Percentiles rank a stretch among this genome's conserved stretches.
These are phyloP conservation scores for Brachyrhaphis roseni DNA, from an alignment of 2,797 vertebrate species.

Conservation along the genomic window DNA sequence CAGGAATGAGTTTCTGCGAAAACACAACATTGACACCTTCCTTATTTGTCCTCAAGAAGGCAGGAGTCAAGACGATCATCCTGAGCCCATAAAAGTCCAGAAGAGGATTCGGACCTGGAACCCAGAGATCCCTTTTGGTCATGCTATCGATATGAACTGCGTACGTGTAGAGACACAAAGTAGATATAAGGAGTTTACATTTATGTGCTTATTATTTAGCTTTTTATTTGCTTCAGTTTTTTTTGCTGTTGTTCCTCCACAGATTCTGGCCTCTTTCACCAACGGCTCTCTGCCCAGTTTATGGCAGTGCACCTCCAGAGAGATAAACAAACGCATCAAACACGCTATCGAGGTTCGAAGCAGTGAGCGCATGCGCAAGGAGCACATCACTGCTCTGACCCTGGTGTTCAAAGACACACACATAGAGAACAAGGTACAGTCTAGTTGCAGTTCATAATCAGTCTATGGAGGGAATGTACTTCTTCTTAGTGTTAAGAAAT, in stretches of 20 bases:
- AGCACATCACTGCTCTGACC: slow-evolving; percentile 78
- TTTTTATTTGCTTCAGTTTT: neutral
- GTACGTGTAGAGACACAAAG: slow-evolving; percentile 79
- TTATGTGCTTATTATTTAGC: neutral
- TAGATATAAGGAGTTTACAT: neutral
- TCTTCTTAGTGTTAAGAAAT: neutral
- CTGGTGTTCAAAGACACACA: slow-evolving; percentile 81
- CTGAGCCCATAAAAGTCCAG: slow-evolving; percentile 74
- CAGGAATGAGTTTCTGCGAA: slow-evolving; percentile 92
- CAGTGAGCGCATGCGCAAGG: slow-evolving; percentile 79
- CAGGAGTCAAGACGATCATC: slow-evolving; percentile 67
- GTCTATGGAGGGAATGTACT: neutral
- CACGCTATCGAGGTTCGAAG: slow-evolving; percentile 81
- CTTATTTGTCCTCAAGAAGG: slow-evolving; percentile 91
- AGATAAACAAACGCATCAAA: slow-evolving; percentile 82
- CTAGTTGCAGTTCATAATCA: neutral
- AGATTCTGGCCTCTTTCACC: slow-evolving; percentile 83
- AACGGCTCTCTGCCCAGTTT: slow-evolving; percentile 73
- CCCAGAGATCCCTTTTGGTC: slow-evolving; percentile 87
- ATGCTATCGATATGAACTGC: slow-evolving; percentile 89
- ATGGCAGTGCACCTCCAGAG: slow-evolving; percentile 66
- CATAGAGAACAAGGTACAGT: slow-evolving; percentile 79
- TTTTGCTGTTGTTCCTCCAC: slow-evolving; percentile 6
- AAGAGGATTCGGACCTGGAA: slow-evolving; percentile 81
- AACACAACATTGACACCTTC: slow-evolving; percentile 96